These are phyloP conservation scores for Xestoiulus laeticollis DNA, from an alignment of 2,888 invertebrate genomes.

Conservation along the genomic window DNA sequence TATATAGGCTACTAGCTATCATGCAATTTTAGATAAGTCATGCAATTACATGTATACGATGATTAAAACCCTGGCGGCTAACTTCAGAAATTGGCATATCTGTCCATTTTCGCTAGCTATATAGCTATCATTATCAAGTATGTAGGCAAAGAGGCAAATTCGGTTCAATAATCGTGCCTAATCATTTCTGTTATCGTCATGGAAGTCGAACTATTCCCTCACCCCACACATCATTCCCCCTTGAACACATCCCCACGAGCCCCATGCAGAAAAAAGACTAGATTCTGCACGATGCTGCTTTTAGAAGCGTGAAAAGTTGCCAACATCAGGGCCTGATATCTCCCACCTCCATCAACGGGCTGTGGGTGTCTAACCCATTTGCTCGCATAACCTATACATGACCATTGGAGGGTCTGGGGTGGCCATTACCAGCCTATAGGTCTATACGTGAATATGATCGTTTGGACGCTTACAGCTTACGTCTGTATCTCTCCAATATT, in stretches of 20 bases:
- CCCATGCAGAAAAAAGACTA: not conserved
- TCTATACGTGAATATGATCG: not conserved
- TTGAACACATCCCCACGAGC: not conserved
- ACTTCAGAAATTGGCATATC: too few relatives aligned
- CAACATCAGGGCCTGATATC: not conserved
- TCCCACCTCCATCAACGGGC: slow-evolving; percentile 6
- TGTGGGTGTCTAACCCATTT: not conserved
- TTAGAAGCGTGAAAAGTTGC: not conserved
- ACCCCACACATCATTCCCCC: not conserved
- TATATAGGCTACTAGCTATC: too few relatives aligned
- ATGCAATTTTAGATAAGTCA: too few relatives aligned
- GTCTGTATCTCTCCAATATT: not conserved
- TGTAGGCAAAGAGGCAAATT: not conserved
- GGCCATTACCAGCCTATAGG: not conserved
- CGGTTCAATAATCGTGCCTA: slow-evolving; percentile 8
- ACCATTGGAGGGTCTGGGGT: slow-evolving; percentile 12
- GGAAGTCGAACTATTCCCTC: not conserved
- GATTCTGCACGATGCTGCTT: not conserved
- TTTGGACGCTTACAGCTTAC: not conserved
- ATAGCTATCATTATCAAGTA: not conserved
- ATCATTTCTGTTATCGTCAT: not conserved
- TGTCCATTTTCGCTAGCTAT: too few relatives aligned
- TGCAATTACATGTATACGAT: too few relatives aligned
- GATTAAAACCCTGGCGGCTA: too few relatives aligned
- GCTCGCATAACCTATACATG: slow-evolving; percentile 17